Evolutionary conservation across 2,113 vertebrate genomes (phyloP).

Genomic region (Abramis brama): DNA sequence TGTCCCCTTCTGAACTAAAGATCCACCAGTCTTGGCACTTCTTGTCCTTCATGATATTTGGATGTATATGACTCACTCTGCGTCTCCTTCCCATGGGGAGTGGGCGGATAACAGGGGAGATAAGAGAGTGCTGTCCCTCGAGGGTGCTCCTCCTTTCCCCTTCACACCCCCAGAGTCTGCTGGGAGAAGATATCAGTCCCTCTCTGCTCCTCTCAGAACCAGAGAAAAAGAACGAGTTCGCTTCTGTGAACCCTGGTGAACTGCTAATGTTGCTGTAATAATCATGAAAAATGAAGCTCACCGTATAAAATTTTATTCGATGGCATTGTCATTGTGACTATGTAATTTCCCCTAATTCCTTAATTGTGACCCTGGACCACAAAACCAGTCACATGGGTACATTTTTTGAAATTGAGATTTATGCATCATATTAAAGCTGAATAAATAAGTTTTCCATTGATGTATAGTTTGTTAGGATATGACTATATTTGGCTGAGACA

Average conservation of each 20-base stretch:
- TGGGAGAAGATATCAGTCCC: constrained; percentile 55
- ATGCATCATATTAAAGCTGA: no score
- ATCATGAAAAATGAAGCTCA: background rate
- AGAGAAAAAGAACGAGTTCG: background rate
- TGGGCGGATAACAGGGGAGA: constrained; percentile 41
- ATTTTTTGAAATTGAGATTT: no score
- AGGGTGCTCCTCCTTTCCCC: constrained; percentile 37
- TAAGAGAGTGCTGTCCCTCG: constrained; percentile 38
- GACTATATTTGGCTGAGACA: no score
- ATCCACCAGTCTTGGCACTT: constrained; percentile 11
- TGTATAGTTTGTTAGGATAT: no score
- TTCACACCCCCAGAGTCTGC: constrained; percentile 44
- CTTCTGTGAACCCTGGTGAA: background rate
- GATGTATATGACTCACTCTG: constrained; percentile 27
- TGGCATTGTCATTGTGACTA: background rate
- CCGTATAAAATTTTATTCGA: background rate
- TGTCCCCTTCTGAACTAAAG: background rate
- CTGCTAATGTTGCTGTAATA: background rate
- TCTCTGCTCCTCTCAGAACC: background rate
- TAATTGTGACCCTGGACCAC: no score
- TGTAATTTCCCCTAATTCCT: no score
- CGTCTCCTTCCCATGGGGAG: constrained; percentile 37
- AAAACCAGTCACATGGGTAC: no score
- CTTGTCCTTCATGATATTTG: background rate
- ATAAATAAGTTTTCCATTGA: no score